phyloP scores from a whole-genome alignment of 2,888 invertebrate genomes.

The Pteria penguin region DNA sequence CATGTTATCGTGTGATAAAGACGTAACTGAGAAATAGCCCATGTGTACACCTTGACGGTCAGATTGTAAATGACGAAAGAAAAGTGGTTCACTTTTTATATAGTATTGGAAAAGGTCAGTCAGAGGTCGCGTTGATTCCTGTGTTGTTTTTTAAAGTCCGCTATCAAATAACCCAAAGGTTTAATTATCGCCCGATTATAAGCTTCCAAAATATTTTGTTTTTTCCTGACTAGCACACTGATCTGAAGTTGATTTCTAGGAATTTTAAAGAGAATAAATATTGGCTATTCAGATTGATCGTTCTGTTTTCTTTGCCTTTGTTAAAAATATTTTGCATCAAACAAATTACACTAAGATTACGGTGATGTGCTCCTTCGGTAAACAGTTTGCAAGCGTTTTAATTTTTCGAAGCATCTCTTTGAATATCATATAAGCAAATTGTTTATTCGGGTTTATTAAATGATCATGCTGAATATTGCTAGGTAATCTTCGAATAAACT shows the following conservation, averaged over 20 bases:
- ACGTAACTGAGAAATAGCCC: no score
- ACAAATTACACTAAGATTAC: conserved; percentile 2
- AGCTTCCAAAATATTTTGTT: no score
- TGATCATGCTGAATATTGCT: neutral
- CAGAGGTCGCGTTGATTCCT: no score
- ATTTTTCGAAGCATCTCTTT: neutral
- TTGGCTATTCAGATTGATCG: conserved; percentile 13
- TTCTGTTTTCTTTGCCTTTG: neutral
- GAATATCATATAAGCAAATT: neutral
- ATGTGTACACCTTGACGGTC: no score
- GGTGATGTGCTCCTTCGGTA: neutral
- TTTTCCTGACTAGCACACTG: neutral
- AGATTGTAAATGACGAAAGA: no score
- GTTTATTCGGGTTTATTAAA: neutral
- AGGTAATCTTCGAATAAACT: neutral
- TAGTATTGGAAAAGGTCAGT: no score
- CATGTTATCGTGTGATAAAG: no score
- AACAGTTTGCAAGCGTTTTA: neutral
- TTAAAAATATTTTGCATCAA: conserved; percentile 17
- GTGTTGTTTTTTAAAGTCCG: no score
- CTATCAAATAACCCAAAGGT: no score
- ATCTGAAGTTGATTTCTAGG: conserved; percentile 9
- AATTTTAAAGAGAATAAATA: conserved; percentile 19
- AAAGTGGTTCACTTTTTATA: no score
- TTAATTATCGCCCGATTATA: no score